Percentiles rank a stretch among this genome's conserved stretches.
These are phyloP conservation scores for Mionectes olivaceus DNA, from an alignment of 2,797 vertebrate species.

Conservation along the genomic window DNA sequence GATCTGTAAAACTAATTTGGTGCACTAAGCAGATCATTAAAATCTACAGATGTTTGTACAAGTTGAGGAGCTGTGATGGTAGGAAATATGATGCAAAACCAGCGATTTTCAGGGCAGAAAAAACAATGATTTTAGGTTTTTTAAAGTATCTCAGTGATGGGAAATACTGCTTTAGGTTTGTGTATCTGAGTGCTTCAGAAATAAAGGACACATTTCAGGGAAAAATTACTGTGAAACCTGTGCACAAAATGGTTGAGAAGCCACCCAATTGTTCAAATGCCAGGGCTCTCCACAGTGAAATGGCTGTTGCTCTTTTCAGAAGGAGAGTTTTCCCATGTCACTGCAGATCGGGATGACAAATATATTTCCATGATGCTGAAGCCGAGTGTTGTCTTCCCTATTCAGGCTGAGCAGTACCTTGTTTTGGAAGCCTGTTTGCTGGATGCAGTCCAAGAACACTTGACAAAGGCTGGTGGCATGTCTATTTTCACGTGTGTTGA, in stretches of 20 bases:
- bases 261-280: not conserved
- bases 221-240: not conserved
- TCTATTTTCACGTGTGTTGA: not conserved
- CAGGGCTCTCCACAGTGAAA: not conserved
- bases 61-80: too few species aligned
- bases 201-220: not conserved
- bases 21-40: slow-evolving; percentile 17
- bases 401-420: not conserved
- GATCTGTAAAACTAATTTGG: not conserved
- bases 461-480: not conserved
- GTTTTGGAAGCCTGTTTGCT: not conserved
- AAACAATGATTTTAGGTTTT: fast-evolving
- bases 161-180: not conserved
- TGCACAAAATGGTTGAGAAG: not conserved
- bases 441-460: not conserved
- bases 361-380: not conserved
- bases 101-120: not conserved
- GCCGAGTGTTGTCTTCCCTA: not conserved
- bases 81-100: not conserved
- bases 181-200: not conserved
- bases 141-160: not conserved
- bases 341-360: not conserved
- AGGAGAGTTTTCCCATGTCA: not conserved
- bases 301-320: not conserved
- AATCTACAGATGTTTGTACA: not conserved